Evolutionary conservation across 2,797 vertebrate genomes (phyloP).

Genomic region (Euphonia xanthogaster): DNA sequence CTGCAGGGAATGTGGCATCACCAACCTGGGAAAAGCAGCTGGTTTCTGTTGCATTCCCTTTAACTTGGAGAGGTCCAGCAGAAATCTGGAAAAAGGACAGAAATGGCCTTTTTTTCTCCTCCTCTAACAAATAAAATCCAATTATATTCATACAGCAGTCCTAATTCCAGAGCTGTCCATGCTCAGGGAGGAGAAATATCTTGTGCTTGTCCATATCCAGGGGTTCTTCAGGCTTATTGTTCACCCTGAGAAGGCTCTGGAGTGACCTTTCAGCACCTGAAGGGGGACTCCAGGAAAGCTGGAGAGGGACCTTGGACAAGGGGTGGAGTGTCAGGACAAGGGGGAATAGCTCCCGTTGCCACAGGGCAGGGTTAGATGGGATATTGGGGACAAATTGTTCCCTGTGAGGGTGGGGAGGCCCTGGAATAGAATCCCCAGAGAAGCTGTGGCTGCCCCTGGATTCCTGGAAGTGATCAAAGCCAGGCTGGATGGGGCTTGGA

Average conservation of each 20-base stretch:
- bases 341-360: background rate
- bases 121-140: background rate
- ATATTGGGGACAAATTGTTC: fast-evolving
- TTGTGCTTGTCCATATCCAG: background rate
- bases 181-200: background rate
- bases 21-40: background rate
- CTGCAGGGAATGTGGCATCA: background rate
- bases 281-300: background rate
- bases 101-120: background rate
- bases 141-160: background rate
- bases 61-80: background rate
- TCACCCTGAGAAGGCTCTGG: background rate
- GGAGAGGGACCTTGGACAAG: background rate
- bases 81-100: background rate
- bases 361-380: background rate
- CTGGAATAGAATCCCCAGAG: background rate
- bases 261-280: background rate
- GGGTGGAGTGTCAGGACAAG: background rate
- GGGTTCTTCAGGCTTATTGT: background rate
- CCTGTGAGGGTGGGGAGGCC: fast-evolving
- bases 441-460: background rate
- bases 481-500: fast-evolving
- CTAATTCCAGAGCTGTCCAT: background rate
- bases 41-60: background rate
- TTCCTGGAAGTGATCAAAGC: background rate